Conservation (phyloP, 2,113 vertebrate species). For the Toxotes jaculatrix region DNA sequence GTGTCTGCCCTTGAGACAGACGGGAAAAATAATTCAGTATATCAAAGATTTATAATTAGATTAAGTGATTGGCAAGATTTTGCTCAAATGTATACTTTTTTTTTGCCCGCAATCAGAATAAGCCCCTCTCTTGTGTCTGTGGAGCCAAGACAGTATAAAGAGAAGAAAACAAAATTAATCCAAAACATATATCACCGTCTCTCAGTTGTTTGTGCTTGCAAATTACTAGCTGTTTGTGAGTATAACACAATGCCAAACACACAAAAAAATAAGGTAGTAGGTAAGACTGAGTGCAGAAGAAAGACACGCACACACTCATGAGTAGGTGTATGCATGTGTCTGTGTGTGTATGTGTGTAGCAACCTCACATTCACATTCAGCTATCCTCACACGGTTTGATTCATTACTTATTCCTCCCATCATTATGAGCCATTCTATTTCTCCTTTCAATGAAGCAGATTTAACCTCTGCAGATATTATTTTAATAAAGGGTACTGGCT, state of each 20-base stretch:
- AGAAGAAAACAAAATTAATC: conserved; percentile 11
- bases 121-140: not conserved
- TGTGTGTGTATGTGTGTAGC: not conserved
- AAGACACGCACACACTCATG: not conserved
- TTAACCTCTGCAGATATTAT: conserved; percentile 80
- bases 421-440: conserved; percentile 72
- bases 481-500: conserved; percentile 81
- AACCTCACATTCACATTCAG: conserved; percentile 48
- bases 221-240: conserved; percentile 5
- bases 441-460: conserved; percentile 69
- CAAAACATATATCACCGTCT: not conserved
- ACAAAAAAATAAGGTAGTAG: not conserved
- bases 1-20: not conserved
- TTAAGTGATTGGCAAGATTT: not conserved
- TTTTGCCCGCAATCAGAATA: not conserved
- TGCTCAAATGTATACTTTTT: not conserved
- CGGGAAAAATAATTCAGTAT: not conserved
- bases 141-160: not conserved
- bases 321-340: conserved; percentile 5
- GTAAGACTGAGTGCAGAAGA: not conserved
- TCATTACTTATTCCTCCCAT: conserved; percentile 73
- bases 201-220: not conserved
- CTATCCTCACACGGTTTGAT: conserved; percentile 59
- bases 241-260: not conserved
- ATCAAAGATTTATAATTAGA: not conserved